Conservation (phyloP, 2,113 vertebrate genomes). For the Condylura cristata region DNA sequence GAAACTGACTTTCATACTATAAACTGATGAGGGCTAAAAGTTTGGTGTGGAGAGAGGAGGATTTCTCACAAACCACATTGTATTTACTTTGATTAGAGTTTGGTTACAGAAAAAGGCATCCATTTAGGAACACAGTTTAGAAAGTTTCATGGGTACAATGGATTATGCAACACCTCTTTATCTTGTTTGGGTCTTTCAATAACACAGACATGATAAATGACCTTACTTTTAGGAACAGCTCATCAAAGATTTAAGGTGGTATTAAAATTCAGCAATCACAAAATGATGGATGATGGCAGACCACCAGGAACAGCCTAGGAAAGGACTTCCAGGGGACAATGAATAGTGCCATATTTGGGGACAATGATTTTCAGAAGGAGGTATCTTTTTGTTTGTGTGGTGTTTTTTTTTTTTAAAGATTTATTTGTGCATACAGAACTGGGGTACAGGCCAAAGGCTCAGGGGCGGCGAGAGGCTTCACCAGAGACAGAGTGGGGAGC, state of each 20-base stretch:
- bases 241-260: conserved; percentile 49
- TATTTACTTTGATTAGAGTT: neutral
- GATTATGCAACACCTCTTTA: neutral
- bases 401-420: too few relatives aligned
- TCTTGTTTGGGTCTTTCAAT: neutral
- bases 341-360: neutral
- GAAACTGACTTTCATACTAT: neutral
- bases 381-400: too few relatives aligned
- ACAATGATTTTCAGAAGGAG: neutral
- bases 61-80: neutral
- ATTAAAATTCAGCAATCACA: neutral
- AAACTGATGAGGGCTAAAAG: neutral
- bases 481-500: too few relatives aligned
- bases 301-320: neutral
- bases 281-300: neutral
- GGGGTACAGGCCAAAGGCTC: too few relatives aligned
- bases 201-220: conserved; percentile 28
- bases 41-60: neutral
- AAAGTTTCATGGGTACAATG: neutral
- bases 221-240: conserved; percentile 33
- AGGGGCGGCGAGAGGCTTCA: too few relatives aligned
- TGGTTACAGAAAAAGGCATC: neutral
- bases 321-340: neutral
- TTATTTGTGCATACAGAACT: too few relatives aligned
- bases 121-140: neutral